Evolutionary conservation across 2,797 vertebrate genomes (phyloP).

Genomic region (Gymnocypris eckloni): DNA sequence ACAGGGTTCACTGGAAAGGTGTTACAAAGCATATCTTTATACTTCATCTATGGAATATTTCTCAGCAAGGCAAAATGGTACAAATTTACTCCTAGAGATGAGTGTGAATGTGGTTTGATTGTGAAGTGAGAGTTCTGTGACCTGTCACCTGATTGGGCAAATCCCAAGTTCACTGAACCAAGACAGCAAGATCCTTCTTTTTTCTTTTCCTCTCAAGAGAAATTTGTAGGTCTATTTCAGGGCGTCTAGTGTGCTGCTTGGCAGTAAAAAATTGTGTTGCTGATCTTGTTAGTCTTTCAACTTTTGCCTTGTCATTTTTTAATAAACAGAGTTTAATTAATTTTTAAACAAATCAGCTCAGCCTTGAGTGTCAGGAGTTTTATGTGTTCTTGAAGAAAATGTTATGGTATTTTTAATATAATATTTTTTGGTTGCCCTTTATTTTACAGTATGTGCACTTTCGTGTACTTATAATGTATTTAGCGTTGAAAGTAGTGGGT

Average conservation of each 20-base stretch:
- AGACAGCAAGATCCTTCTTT: not conserved
- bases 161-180: constrained; percentile 10
- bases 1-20: constrained; percentile 48
- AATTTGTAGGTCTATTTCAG: constrained; percentile 21
- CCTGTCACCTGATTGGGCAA: constrained; percentile 39
- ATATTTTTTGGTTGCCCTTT: not conserved
- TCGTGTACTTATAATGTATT: not conserved
- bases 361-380: not conserved
- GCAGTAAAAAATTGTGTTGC: not conserved
- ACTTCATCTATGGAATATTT: constrained; percentile 38
- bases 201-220: constrained; percentile 20
- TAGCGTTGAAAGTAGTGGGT: not conserved
- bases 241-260: not conserved
- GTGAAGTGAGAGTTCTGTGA: constrained; percentile 25
- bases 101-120: constrained; percentile 44
- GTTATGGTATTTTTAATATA: not conserved
- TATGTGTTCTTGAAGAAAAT: not conserved
- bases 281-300: not conserved
- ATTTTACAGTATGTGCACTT: not conserved
- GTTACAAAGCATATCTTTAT: constrained; percentile 46
- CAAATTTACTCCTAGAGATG: constrained; percentile 42
- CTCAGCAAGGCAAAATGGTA: constrained; percentile 37
- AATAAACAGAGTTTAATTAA: not conserved
- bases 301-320: constrained; percentile 19
- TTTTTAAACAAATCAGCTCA: not conserved